Evolutionary conservation across 2,888 invertebrate species (phyloP).

Genomic region (Xylota segnis): DNA sequence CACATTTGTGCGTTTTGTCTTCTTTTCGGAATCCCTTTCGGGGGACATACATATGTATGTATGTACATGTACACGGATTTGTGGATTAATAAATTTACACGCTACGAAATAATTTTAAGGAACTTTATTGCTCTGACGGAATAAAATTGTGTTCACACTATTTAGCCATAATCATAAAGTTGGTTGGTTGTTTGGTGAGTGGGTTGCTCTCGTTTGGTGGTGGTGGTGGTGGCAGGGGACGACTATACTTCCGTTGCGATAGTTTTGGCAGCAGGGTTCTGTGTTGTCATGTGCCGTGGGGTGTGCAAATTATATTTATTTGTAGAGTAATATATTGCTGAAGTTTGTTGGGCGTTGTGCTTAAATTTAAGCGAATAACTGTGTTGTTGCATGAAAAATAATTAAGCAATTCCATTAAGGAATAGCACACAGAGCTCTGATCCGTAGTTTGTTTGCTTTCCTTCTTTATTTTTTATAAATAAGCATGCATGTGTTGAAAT

Average conservation of each 20-base stretch:
- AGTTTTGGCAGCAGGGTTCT: constrained; percentile 25
- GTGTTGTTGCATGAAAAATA: constrained; percentile 38
- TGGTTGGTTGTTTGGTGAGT: constrained; percentile 34
- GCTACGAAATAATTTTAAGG: constrained; percentile 59
- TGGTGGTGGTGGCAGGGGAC: neutral
- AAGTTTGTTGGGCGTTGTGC: constrained; percentile 42
- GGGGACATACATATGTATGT: neutral
- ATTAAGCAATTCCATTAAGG: constrained; percentile 43
- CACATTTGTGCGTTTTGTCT: constrained; percentile 43
- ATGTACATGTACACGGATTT: constrained; percentile 53
- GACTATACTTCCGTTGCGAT: constrained; percentile 9
- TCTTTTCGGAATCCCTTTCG: constrained; percentile 11
- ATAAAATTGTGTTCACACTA: constrained; percentile 56
- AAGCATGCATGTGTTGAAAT: too few relatives aligned
- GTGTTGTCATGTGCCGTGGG: constrained; percentile 42
- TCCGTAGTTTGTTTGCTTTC: neutral
- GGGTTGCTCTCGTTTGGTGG: constrained; percentile 1
- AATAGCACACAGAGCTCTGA: neutral
- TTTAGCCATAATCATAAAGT: constrained; percentile 64
- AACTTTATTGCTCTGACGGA: constrained; percentile 54
- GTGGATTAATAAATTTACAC: constrained; percentile 60
- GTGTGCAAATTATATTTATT: constrained; percentile 55
- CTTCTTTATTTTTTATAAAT: too few relatives aligned
- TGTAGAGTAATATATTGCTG: constrained; percentile 46
- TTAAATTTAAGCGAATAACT: constrained; percentile 34